Conservation (phyloP, 1,140 invertebrate genomes). For the Aphis gossypii region DNA sequence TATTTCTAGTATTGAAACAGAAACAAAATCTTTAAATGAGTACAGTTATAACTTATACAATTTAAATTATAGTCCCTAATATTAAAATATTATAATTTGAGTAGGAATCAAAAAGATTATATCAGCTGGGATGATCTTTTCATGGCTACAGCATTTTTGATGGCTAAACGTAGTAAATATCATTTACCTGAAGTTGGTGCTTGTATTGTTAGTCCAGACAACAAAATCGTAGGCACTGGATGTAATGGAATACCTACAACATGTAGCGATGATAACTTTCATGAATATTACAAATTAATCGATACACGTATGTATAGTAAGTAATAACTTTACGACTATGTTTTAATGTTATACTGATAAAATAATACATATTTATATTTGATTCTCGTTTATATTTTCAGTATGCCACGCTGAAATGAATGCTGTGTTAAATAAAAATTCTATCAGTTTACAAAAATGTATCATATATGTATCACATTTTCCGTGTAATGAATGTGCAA, state of each 20-base stretch:
- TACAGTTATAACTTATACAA: not conserved
- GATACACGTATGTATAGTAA: conserved; percentile 69
- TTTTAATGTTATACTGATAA: not conserved
- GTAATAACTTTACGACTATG: conserved; percentile 63
- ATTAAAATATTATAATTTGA: not conserved
- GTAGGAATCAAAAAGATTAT: conserved; percentile 37
- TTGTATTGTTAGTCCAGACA: conserved; percentile 86
- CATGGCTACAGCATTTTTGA: conserved; percentile 85
- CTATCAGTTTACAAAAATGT: conserved; percentile 77
- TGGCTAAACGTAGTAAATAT: conserved; percentile 92
- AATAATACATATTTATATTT: conserved; percentile 29
- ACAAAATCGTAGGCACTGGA: conserved; percentile 89
- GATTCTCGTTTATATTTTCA: conserved; percentile 66
- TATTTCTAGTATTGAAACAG: not conserved
- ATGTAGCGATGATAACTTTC: conserved; percentile 86
- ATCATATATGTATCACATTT: conserved; percentile 87
- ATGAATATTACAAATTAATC: conserved; percentile 50
- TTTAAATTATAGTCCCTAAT: not conserved
- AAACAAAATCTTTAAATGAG: not conserved
- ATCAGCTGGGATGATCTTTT: conserved; percentile 91
- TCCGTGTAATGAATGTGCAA: conserved; percentile 96
- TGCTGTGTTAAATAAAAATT: conserved; percentile 92
- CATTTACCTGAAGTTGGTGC: conserved; percentile 91
- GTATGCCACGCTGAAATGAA: conserved; percentile 98
- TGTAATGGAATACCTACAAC: conserved; percentile 95